Evolutionary conservation across 2,113 vertebrate genomes (phyloP).

Genomic region (Zosterops hypoxanthus): DNA sequence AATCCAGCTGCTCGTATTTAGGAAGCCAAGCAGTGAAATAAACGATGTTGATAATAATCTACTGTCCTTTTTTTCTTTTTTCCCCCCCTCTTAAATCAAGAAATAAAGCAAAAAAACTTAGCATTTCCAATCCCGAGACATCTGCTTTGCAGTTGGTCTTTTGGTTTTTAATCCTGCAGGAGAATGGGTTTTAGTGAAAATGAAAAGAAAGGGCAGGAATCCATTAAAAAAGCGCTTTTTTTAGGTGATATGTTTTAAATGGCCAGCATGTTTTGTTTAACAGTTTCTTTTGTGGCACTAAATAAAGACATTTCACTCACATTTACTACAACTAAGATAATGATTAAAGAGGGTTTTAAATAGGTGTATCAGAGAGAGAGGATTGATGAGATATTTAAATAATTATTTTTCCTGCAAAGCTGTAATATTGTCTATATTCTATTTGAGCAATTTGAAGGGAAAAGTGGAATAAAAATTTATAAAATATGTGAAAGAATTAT

Average conservation of each 20-base stretch:
- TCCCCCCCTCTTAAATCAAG: neutral
- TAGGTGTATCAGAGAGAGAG: neutral
- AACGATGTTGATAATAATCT: constrained; percentile 88
- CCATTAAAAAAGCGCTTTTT: neutral
- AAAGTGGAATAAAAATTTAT: neutral
- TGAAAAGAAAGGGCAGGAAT: neutral
- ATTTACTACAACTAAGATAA: constrained; percentile 78
- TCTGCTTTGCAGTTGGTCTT: constrained; percentile 72
- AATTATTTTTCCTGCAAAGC: neutral
- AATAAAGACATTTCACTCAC: constrained; percentile 74
- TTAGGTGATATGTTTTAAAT: constrained; percentile 69
- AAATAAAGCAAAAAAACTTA: constrained; percentile 10
- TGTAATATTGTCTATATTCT: neutral
- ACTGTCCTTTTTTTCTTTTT: constrained; percentile 69
- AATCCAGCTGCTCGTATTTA: constrained; percentile 85
- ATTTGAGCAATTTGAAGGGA: neutral
- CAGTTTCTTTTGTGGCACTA: constrained; percentile 72
- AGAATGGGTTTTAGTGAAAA: neutral
- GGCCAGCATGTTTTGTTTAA: constrained; percentile 65
- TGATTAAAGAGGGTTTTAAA: constrained; percentile 23
- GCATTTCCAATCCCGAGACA: constrained; percentile 65
- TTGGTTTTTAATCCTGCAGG: neutral
- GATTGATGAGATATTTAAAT: neutral
- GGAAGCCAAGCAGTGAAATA: constrained; percentile 88
- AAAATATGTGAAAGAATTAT: neutral